Conservation (phyloP, 2,113 vertebrate species). For the Origma solitaria region DNA sequence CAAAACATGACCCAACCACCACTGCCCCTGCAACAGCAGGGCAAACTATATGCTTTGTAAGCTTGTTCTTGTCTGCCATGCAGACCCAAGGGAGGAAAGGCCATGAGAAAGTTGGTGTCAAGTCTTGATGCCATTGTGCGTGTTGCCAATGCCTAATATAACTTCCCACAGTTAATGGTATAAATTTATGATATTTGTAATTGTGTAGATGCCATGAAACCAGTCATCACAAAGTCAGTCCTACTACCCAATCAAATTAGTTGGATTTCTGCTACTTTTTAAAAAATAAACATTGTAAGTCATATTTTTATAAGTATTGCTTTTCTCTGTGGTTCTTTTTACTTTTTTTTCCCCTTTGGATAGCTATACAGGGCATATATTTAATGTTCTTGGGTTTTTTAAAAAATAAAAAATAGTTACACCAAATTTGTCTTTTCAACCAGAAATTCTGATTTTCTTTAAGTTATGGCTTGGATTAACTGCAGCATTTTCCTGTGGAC, state of each 20-base stretch:
- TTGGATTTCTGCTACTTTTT: background rate
- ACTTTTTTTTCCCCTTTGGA: accelerated
- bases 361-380: background rate
- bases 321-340: background rate
- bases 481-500: background rate
- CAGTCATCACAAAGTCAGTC: background rate
- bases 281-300: background rate
- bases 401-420: background rate
- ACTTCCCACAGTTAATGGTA: background rate
- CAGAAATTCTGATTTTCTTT: background rate
- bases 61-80: background rate
- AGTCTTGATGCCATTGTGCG: background rate
- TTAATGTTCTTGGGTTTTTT: background rate
- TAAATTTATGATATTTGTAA: background rate
- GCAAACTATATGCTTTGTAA: background rate
- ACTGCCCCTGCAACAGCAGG: background rate
- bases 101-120: background rate
- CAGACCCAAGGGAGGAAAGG: background rate
- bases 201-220: background rate
- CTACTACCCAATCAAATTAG: background rate
- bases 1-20: background rate
- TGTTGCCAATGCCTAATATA: background rate
- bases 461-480: background rate
- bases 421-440: background rate
- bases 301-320: background rate